These are phyloP conservation scores for Protobothrops mucrosquamatus DNA, from an alignment of 2,113 vertebrate species.

Conservation along the genomic window DNA sequence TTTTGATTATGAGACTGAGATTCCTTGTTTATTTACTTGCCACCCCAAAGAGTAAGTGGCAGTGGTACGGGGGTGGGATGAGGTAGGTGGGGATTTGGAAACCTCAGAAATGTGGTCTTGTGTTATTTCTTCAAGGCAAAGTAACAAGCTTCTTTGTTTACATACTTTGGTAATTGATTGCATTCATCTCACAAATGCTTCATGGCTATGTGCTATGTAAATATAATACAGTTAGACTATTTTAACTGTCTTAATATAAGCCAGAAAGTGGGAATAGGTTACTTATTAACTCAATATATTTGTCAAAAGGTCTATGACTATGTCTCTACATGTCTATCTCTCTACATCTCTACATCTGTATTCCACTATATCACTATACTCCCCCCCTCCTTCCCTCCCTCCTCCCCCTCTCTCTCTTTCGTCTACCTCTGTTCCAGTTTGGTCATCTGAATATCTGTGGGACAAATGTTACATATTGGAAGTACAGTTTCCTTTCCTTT, in stretches of 20 bases:
- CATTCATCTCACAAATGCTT: constrained; percentile 2
- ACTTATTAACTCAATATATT: neutral
- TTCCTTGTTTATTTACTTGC: neutral
- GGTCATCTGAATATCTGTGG: neutral
- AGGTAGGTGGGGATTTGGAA: neutral
- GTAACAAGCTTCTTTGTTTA: neutral
- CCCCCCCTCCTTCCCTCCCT: too few relatives aligned
- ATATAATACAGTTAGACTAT: neutral
- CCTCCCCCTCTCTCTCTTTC: too few relatives aligned
- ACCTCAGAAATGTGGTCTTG: neutral
- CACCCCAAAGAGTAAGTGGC: neutral
- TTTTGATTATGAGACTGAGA: neutral
- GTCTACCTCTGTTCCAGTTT: neutral
- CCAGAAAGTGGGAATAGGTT: neutral
- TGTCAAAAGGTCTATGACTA: neutral
- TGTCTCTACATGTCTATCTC: neutral
- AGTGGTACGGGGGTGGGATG: neutral
- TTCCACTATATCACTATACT: too few relatives aligned
- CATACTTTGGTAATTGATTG: constrained; percentile 1
- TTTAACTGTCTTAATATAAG: neutral
- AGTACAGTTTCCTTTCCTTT: neutral
- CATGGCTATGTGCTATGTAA: neutral
- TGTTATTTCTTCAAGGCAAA: neutral
- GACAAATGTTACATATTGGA: neutral
- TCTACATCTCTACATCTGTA: neutral